Evolutionary conservation across 2,888 invertebrate genomes (phyloP).

Genomic region (Melieria omissa): DNA sequence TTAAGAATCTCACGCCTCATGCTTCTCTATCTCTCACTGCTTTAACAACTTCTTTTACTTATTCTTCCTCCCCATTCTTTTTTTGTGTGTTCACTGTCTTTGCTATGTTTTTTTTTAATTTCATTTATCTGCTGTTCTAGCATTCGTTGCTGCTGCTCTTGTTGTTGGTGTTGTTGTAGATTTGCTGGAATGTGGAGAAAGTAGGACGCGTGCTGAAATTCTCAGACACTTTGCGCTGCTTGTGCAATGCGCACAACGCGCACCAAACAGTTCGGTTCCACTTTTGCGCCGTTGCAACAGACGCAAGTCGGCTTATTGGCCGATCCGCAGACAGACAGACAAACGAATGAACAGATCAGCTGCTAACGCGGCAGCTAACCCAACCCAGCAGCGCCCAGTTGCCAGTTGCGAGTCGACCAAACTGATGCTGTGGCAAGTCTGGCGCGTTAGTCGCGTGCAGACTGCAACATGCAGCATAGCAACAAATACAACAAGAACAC

Average conservation of each 20-base stretch:
- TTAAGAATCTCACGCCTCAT: too few species aligned
- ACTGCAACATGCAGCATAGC: background rate
- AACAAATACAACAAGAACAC: background rate
- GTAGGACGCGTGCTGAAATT: slow-evolving; percentile 64
- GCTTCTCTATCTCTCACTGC: too few species aligned
- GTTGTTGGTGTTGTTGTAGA: slow-evolving; percentile 9
- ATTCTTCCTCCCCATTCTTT: too few species aligned
- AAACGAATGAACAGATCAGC: background rate
- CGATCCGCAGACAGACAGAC: too few species aligned
- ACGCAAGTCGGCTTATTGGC: too few species aligned
- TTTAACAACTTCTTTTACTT: too few species aligned
- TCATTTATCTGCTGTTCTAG: too few species aligned
- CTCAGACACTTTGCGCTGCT: slow-evolving; percentile 51
- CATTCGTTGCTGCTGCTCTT: too few species aligned
- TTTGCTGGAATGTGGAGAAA: slow-evolving; percentile 65
- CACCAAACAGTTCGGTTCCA: slow-evolving; percentile 26
- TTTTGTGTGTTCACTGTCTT: too few species aligned
- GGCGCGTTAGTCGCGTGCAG: background rate
- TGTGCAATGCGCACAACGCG: slow-evolving; percentile 33
- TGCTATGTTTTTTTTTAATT: too few species aligned
- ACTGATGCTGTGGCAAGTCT: background rate
- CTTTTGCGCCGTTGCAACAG: background rate
- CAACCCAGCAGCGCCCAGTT: background rate
- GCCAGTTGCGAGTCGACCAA: background rate
- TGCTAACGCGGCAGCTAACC: background rate